Evolutionary conservation across 2,888 invertebrate species (phyloP).

Genomic region (Eupithecia abbreviata): DNA sequence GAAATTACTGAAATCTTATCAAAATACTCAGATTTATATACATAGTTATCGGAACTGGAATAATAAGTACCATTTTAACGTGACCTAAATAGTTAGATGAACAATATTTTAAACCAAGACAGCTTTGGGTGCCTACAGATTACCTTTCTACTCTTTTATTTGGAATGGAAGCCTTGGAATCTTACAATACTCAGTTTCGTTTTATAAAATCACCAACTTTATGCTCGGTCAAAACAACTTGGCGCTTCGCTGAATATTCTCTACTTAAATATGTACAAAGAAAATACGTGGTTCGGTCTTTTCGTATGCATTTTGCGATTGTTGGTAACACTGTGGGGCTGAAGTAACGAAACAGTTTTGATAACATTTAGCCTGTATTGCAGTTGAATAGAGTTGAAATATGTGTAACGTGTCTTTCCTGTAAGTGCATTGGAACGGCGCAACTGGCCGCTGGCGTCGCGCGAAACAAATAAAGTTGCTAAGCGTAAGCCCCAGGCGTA

Average conservation of each 20-base stretch:
- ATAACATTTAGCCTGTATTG: conserved; percentile 27
- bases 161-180: not conserved
- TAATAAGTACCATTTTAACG: not conserved
- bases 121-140: not conserved
- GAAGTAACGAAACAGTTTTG: conserved; percentile 24
- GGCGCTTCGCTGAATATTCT: conserved; percentile 43
- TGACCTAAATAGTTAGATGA: not conserved
- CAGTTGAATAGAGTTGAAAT: conserved; percentile 27
- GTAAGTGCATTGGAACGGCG: conserved; percentile 18
- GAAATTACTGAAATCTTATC: not conserved
- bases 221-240: conserved; percentile 40
- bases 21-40: not conserved
- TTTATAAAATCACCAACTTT: conserved; percentile 1
- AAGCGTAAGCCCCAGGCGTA: conserved; percentile 59
- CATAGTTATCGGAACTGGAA: not conserved
- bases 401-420: conserved; percentile 12
- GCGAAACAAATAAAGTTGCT: conserved; percentile 63
- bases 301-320: conserved; percentile 52
- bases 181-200: not conserved
- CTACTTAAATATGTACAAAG: conserved; percentile 55
- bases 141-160: not conserved
- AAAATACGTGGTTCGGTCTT: conserved; percentile 52
- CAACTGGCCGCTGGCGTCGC: conserved; percentile 35
- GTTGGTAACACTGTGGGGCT: conserved; percentile 18
- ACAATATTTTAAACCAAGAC: not conserved